Percentiles rank a stretch among this genome's conserved stretches.
Evolutionary conservation across 2,888 invertebrate genomes (phyloP).

Genomic region (Heliconius cydno): DNA sequence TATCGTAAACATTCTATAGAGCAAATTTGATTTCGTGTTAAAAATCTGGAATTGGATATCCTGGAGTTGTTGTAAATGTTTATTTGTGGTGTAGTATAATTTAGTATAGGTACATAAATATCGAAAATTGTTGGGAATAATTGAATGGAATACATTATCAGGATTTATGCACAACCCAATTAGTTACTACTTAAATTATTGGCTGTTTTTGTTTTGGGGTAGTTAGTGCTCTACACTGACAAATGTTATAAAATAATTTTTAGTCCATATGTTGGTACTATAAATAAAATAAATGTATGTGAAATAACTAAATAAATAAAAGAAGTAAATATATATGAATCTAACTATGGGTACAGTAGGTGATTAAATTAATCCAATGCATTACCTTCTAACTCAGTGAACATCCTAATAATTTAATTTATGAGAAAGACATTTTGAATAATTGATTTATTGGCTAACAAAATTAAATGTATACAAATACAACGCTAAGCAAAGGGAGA

Average conservation of each 20-base stretch:
- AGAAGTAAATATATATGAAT: too few species aligned
- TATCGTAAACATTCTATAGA: constrained; percentile 24
- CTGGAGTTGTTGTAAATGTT: background rate
- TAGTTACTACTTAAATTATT: background rate
- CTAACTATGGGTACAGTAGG: background rate
- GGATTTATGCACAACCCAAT: background rate
- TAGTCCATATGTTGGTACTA: too few species aligned
- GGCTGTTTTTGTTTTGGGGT: background rate
- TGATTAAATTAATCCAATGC: constrained; percentile 25
- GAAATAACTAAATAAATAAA: too few species aligned
- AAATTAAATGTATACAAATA: constrained; percentile 63
- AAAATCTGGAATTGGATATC: background rate
- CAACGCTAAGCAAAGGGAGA: constrained; percentile 55
- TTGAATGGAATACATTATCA: background rate
- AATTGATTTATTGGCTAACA: constrained; percentile 64
- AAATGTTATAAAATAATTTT: background rate
- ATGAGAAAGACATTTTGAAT: constrained; percentile 48
- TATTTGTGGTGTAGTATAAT: background rate
- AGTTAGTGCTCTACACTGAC: background rate
- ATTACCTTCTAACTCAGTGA: constrained; percentile 29
- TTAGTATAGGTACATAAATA: background rate
- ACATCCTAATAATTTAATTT: constrained; percentile 21
- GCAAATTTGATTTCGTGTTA: constrained; percentile 9
- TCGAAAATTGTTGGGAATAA: background rate
- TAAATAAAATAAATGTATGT: too few species aligned